Conservation (phyloP, 2,888 invertebrate species). For the Ochropleura leucogaster region DNA sequence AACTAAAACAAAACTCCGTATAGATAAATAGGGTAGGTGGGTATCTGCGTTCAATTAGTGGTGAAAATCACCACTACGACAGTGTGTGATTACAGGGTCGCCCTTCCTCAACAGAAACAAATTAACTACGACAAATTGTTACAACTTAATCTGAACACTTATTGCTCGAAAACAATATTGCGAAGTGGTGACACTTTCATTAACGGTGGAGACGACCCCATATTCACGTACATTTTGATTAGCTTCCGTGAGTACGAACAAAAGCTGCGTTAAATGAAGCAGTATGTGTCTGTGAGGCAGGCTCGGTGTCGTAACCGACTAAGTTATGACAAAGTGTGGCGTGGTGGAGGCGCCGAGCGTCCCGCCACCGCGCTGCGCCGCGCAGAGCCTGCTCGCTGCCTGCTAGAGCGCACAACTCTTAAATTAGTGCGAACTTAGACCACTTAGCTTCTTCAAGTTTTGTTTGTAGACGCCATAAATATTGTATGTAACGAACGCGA, state of each 20-base stretch:
- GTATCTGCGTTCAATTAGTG: constrained; percentile 46
- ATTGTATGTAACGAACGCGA: constrained; percentile 81
- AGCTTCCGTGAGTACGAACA: constrained; percentile 76
- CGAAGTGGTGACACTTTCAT: constrained; percentile 63
- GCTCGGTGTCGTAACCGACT: constrained; percentile 72
- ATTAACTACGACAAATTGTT: constrained; percentile 56
- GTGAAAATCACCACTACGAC: constrained; percentile 55
- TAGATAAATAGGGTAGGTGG: constrained; percentile 37
- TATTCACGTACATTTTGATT: constrained; percentile 75
- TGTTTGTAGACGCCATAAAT: constrained; percentile 88
- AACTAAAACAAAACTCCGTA: constrained; percentile 18
- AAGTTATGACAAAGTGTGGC: constrained; percentile 87
- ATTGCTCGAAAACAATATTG: constrained; percentile 62
- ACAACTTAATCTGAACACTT: constrained; percentile 60
- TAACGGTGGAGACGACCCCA: constrained; percentile 59
- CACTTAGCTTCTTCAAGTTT: constrained; percentile 89
- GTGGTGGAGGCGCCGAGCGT: constrained; percentile 70
- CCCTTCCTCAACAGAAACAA: constrained; percentile 56
- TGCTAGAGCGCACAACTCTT: constrained; percentile 84
- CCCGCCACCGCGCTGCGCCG: constrained; percentile 67
- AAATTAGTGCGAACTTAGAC: constrained; percentile 89
- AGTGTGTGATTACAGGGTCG: constrained; percentile 51
- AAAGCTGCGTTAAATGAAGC: constrained; percentile 81
- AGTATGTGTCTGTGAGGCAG: constrained; percentile 71
- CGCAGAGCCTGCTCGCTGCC: constrained; percentile 70